Percentiles rank a stretch among this genome's conserved stretches.
These are phyloP conservation scores for Tachysurus fulvidraco DNA, from an alignment of 2,113 vertebrate species.

Conservation along the genomic window DNA sequence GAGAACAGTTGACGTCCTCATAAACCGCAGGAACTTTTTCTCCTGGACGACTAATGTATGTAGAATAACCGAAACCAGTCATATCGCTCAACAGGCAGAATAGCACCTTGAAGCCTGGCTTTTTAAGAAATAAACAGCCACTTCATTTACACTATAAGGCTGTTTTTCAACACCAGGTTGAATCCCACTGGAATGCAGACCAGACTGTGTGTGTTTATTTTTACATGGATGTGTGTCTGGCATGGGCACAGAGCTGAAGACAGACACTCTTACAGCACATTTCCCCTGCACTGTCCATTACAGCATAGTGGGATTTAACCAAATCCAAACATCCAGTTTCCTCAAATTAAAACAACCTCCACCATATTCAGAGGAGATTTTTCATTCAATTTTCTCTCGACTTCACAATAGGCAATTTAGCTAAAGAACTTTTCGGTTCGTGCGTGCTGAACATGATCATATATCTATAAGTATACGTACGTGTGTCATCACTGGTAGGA, in stretches of 20 bases:
- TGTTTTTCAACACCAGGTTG: slow-evolving; percentile 29
- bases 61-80: slow-evolving; percentile 13
- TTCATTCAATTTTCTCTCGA: too few species aligned
- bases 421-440: too few species aligned
- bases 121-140: slow-evolving; percentile 41
- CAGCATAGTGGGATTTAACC: not conserved
- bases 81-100: not conserved
- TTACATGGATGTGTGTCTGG: not conserved
- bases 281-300: not conserved
- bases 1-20: not conserved
- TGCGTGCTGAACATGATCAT: too few species aligned
- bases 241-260: not conserved
- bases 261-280: not conserved
- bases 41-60: not conserved
- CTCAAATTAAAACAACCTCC: not conserved
- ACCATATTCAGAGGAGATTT: too few species aligned
- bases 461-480: too few species aligned
- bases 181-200: slow-evolving; percentile 34
- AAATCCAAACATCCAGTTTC: not conserved
- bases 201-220: slow-evolving; percentile 25
- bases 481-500: too few species aligned
- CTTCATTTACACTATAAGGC: slow-evolving; percentile 50
- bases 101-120: slow-evolving; percentile 22
- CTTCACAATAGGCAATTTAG: too few species aligned
- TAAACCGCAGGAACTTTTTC: not conserved